A percentile compares a stretch with the other conserved stretches of the same genome.
Conservation (phyloP, 1,140 invertebrate genomes). For the Drosophila ercepeae region DNA sequence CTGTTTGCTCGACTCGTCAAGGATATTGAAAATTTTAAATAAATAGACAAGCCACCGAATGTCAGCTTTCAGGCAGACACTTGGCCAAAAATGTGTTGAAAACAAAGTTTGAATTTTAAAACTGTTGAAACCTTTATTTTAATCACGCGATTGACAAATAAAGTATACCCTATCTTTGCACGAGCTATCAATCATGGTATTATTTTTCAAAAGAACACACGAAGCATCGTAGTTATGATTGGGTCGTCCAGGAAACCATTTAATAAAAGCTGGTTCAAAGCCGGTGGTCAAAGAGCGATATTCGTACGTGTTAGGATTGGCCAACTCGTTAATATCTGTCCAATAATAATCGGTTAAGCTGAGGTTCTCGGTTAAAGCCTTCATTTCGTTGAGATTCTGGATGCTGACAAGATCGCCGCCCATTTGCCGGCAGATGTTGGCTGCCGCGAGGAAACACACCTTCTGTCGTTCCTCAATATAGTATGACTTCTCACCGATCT, state of each 20-base stretch:
- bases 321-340: not conserved
- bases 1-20: slow-evolving; percentile 28
- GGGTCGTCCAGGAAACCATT: not conserved
- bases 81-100: not conserved
- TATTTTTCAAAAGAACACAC: not conserved
- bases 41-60: slow-evolving; percentile 20
- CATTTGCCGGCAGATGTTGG: slow-evolving; percentile 4
- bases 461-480: slow-evolving; percentile 5
- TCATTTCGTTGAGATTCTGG: not conserved
- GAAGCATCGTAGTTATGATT: not conserved
- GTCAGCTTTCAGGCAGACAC: not conserved
- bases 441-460: not conserved
- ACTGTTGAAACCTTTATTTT: too few relatives aligned
- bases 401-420: not conserved
- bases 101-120: too few relatives aligned
- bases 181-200: not conserved
- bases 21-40: slow-evolving; percentile 55
- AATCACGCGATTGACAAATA: not conserved
- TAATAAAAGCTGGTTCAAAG: not conserved
- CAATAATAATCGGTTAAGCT: not conserved
- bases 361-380: not conserved
- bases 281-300: not conserved
- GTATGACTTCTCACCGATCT: not conserved
- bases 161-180: not conserved
- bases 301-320: not conserved